phyloP scores from a whole-genome alignment of 2,113 vertebrate species.

The Erythrolamprus reginae region DNA sequence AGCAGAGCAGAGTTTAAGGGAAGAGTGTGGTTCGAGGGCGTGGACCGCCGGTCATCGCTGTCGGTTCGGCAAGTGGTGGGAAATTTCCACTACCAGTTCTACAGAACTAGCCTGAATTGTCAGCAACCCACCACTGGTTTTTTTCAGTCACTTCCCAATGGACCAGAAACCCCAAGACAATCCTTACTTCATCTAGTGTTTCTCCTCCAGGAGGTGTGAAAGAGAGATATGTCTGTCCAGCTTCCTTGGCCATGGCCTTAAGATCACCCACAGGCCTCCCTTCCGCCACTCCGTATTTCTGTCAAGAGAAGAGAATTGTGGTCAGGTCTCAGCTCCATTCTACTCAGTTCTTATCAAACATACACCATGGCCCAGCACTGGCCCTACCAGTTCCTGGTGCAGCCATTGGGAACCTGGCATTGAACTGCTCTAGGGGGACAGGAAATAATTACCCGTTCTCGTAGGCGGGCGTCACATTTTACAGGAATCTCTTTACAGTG shows the following conservation, averaged over 20 bases:
- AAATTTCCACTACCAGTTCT: no score
- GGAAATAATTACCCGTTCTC: slow-evolving; percentile 81
- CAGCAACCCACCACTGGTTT: not conserved
- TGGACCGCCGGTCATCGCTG: no score
- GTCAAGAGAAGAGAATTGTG: slow-evolving; percentile 20
- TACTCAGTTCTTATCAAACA: not conserved
- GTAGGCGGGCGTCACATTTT: slow-evolving; percentile 79
- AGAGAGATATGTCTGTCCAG: slow-evolving; percentile 77
- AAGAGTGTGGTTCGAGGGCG: no score
- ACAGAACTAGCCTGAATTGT: no score
- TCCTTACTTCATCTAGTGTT: slow-evolving; percentile 84
- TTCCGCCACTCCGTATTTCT: slow-evolving; percentile 89
- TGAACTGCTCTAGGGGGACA: not conserved
- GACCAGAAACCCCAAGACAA: not conserved
- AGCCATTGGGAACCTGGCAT: not conserved
- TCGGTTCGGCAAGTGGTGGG: no score
- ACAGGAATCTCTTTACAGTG: slow-evolving; percentile 75
- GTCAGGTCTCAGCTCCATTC: not conserved
- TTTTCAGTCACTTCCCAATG: not conserved
- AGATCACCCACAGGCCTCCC: slow-evolving; percentile 80
- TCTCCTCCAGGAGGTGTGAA: slow-evolving; percentile 92
- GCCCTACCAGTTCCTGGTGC: not conserved
- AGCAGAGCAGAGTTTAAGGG: no score
- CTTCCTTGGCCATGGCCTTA: slow-evolving; percentile 88
- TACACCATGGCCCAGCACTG: no score